Conservation (phyloP, 2,797 vertebrate species). For the Molossus molossus region DNA sequence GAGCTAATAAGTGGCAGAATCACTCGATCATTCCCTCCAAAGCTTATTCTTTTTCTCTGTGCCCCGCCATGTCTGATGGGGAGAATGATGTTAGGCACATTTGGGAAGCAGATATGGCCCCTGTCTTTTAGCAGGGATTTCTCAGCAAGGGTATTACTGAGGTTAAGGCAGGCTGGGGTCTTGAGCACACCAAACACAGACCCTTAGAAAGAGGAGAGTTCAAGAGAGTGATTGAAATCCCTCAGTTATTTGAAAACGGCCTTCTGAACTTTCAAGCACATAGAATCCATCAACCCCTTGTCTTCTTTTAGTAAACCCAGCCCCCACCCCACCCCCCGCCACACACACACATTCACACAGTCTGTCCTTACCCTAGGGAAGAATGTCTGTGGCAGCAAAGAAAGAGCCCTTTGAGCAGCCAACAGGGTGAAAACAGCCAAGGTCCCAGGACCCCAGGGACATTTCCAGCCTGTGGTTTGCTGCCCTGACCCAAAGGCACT, state of each 20-base stretch:
- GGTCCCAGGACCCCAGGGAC: constrained; percentile 74
- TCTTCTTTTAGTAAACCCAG: constrained; percentile 58
- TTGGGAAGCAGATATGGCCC: neutral
- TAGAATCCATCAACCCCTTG: constrained; percentile 36
- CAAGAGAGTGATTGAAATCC: neutral
- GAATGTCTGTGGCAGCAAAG: constrained; percentile 74
- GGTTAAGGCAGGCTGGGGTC: neutral
- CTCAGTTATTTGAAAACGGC: neutral
- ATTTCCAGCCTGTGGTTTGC: constrained; percentile 75
- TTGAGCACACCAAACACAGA: neutral
- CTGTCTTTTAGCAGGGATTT: constrained; percentile 22
- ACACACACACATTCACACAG: neutral
- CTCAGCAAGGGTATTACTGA: neutral
- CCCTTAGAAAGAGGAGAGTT: neutral
- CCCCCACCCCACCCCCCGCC: neutral
- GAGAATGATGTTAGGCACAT: neutral
- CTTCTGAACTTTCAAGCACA: constrained; percentile 50
- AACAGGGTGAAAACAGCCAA: constrained; percentile 68
- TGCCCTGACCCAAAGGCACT: constrained; percentile 20
- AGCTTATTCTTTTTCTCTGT: neutral
- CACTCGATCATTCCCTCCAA: neutral
- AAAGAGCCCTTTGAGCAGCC: constrained; percentile 79
- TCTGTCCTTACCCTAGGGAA: constrained; percentile 28
- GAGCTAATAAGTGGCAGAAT: neutral
- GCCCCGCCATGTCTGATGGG: neutral